Conservation (phyloP, 2,888 invertebrate genomes). For the Drosophila diplacantha region DNA sequence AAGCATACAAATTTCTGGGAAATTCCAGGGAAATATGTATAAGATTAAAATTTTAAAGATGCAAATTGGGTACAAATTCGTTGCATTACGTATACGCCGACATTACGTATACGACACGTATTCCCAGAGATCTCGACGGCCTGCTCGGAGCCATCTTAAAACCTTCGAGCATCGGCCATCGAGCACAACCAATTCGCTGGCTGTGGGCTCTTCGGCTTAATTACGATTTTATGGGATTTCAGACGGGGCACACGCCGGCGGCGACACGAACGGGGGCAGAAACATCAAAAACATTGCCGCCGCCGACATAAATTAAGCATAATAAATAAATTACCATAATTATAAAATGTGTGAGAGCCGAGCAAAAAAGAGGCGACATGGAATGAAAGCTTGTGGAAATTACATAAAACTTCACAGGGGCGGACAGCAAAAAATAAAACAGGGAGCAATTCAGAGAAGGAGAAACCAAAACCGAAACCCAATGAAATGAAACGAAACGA, state of each 20-base stretch:
- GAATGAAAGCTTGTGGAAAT: constrained; percentile 22
- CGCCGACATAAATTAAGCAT: constrained; percentile 55
- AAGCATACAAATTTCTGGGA: not conserved
- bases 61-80: not conserved
- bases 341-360: constrained; percentile 44
- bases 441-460: not conserved
- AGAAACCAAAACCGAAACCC: constrained; percentile 27
- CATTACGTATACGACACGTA: constrained; percentile 3
- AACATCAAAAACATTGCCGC: constrained; percentile 50
- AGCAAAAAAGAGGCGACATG: constrained; percentile 4
- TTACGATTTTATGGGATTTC: constrained; percentile 41
- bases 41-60: not conserved
- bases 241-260: constrained; percentile 4
- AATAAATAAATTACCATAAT: constrained; percentile 66
- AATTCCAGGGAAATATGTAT: not conserved
- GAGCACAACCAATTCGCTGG: constrained; percentile 10
- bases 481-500: constrained; percentile 28
- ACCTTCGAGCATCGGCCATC: constrained; percentile 1
- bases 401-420: constrained; percentile 22
- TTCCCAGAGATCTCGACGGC: not conserved
- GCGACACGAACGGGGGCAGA: constrained; percentile 21
- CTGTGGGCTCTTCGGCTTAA: constrained; percentile 26
- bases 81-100: not conserved
- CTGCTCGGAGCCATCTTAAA: constrained; percentile 1
- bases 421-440: not conserved